Evolutionary conservation across 2,797 vertebrate species (phyloP).

Genomic region (Notamacropus eugenii): DNA sequence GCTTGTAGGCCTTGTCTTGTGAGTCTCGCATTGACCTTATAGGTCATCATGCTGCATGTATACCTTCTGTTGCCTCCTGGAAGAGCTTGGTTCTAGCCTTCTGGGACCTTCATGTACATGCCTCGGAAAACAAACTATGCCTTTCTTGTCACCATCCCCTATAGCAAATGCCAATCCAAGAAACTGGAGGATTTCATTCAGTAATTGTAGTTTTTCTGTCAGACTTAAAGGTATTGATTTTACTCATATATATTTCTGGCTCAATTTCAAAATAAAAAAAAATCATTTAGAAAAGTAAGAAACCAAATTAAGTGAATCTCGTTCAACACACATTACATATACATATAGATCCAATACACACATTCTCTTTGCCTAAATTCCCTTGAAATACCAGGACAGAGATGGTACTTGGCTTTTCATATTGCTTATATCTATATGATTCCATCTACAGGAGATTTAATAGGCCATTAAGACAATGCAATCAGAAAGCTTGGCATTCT

Average conservation of each 20-base stretch:
- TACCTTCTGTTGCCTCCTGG: background rate
- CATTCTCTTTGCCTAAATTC: background rate
- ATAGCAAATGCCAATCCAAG: background rate
- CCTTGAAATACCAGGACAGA: background rate
- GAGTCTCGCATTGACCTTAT: background rate
- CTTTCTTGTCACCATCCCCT: background rate
- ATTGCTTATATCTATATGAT: background rate
- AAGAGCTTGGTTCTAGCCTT: background rate
- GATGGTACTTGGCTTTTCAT: background rate
- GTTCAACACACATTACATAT: background rate
- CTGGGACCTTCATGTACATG: background rate
- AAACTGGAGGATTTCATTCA: background rate
- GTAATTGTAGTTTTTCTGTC: background rate
- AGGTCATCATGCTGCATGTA: background rate
- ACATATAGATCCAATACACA: background rate
- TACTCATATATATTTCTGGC: background rate
- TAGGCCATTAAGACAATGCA: background rate
- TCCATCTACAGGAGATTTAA: background rate
- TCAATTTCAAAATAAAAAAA: slow-evolving; percentile 3
- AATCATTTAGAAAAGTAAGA: slow-evolving; percentile 17
- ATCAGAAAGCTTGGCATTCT: slow-evolving; percentile 29
- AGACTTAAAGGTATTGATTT: background rate
- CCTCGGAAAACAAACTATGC: background rate
- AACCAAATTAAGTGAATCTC: background rate
- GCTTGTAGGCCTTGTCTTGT: background rate